Base-by-base conservation (phyloP, 2,888 invertebrate species). In the Amblyjoppa proteus region DNA sequence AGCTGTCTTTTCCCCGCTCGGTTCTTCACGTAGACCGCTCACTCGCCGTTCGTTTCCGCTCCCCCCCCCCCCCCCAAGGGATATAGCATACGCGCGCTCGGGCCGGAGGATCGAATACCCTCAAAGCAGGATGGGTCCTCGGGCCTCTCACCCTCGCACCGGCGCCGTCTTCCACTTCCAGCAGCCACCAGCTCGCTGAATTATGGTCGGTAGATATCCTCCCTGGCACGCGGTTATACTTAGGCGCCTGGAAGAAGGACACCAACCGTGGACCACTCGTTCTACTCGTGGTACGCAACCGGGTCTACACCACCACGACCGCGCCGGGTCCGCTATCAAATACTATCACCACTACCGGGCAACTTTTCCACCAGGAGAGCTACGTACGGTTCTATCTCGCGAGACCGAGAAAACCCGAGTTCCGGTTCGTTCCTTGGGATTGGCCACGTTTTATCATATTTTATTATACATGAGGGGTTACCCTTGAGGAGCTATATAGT, bases 401-500 rank as follows among this genome's bases (percentile, higher is more conserved):
- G 69, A 61, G 58, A 61, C 41, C 61, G 82, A 74, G 83, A 88
- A 81, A 85, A 89, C 86, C 77, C 87, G 76, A 87, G 89, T 87
- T 91, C 88, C 89, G 88, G 86, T 85, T 85, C 87, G 85, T 87
- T 79, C 88, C 86, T 88, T 79, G 85, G 89, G 87, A 91, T 91
- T 89, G 90, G 85, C 85, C 81, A 88, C 87, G 89, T 90, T 91
- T 91, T 90, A 91, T 91, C 91, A 91, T 91, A 91, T 91, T 91
- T 91, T 91, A 91, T 91, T 90, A 91, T 90, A 91, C 91, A 91
- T 89, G 89, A 89, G 88, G 89, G 89, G 87, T 81, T 58, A 83
- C 75, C 79, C 79, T 41, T 69, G 74, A 69, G 70, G 64, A 38
- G 34, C 28, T 58, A 64, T 64, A 38, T 64, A 34, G 38, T n/a